Evolutionary conservation across 2,888 invertebrate genomes (phyloP).

Genomic region (Myathropa florea): DNA sequence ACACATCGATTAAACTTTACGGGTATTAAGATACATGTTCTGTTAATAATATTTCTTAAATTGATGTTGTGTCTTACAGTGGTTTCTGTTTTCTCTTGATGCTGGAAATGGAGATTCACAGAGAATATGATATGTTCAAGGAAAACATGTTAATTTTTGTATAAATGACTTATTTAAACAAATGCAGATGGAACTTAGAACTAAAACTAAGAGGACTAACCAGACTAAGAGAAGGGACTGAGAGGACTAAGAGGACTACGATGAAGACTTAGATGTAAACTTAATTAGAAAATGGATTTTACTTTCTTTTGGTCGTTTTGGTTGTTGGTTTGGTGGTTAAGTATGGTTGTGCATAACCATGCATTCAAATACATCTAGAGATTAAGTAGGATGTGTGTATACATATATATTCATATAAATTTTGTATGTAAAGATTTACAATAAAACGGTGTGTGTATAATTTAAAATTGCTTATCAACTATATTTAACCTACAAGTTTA

Average conservation of each 20-base stretch:
- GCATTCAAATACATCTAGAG: conserved; percentile 17
- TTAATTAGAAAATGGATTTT: conserved; percentile 8
- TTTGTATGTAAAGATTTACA: conserved; percentile 41
- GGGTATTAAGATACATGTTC: conserved; percentile 6
- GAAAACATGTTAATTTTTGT: background rate
- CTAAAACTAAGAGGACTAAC: background rate
- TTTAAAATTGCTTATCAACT: conserved; percentile 28
- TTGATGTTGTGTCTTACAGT: conserved; percentile 64
- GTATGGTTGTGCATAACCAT: conserved; percentile 8
- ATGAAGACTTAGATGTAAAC: conserved; percentile 20
- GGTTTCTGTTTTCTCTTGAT: background rate
- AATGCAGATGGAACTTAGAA: background rate
- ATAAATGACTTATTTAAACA: no score
- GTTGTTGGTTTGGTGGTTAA: conserved; percentile 23
- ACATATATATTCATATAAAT: conserved; percentile 20
- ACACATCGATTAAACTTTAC: conserved; percentile 34
- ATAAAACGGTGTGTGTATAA: conserved; percentile 43
- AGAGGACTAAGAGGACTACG: background rate
- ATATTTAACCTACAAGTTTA: conserved; percentile 37
- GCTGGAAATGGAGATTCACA: conserved; percentile 13
- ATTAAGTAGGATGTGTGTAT: conserved; percentile 21
- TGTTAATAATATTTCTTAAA: conserved; percentile 4
- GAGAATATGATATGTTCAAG: conserved; percentile 38
- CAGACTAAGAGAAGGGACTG: background rate
- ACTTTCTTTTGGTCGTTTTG: conserved; percentile 14